Evolutionary conservation across 1,140 invertebrate species (phyloP), one percentile per base, ranked within the genome.

Genomic region (Mycetomoellerius zeteki): DNA sequence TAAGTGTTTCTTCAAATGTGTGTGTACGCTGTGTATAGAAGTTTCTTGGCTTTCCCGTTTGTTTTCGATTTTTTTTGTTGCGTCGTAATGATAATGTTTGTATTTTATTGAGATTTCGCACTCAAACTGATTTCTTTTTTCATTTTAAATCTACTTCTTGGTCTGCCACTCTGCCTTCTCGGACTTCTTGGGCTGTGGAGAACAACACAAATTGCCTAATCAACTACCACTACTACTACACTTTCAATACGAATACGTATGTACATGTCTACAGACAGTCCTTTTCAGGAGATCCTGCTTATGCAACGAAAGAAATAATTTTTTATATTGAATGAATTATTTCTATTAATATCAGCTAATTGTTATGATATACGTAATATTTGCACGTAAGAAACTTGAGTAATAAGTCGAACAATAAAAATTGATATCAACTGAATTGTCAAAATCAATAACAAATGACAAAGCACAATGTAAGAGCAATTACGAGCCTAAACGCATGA

Each of bases 121-220:
- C 65, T 87, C 52, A 75, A 67, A 67, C 37, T 58, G 62, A 19
- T 37, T 21, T 56, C 37, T 90, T 14, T 65, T 80, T 47, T 90
- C 67, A 89, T 85, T 43, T 87, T 87, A 87, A 93, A 93, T 93
- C 93, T 96, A 97, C 96, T 97, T 97, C 97, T 97, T 97, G 96
- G 97, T 96, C 95, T 96, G 97, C 97, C 97, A 97, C 95, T 97
- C 97, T 95, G 97, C 97, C 95, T 97, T 97, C 96, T 97, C 97
- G 94, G 97, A 96, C 95, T 97, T 97, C 96, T 97, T 97, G 93
- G 97, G 96, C 97, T 97, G 97, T 96, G 95, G 95, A 96, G 94
- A 96, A 95, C 92, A 95, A 95, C 91, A 94, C 90, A 94, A 91
- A 94, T 93, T 92, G 93, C 94, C 94, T 94, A 93, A 89, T 93